These are phyloP conservation scores for Danaus chrysippus DNA, from an alignment of 2,888 invertebrate species.

Conservation along the genomic window DNA sequence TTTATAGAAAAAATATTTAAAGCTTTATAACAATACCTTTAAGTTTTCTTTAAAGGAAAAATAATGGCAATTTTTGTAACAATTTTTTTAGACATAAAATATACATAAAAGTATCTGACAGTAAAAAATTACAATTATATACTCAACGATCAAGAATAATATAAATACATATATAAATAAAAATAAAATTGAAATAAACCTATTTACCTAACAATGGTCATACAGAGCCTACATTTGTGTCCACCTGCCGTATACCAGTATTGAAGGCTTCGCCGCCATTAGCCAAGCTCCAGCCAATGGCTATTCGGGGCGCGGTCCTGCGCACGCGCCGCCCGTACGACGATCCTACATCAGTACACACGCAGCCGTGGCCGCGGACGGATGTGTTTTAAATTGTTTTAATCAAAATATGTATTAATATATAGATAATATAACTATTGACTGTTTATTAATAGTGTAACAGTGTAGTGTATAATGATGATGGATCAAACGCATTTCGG, in stretches of 20 bases:
- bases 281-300: conserved; percentile 55
- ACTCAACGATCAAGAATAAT: no score
- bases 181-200: no score
- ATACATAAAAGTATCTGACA: no score
- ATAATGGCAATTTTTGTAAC: no score
- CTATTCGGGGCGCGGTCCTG: conserved; percentile 56
- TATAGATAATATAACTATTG: conserved; percentile 30
- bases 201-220: conserved; percentile 19
- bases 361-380: conserved; percentile 62
- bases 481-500: conserved; percentile 75
- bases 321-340: conserved; percentile 68
- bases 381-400: conserved; percentile 45
- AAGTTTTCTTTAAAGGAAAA: no score
- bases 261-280: conserved; percentile 66
- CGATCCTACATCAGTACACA: conserved; percentile 58
- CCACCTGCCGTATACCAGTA: conserved; percentile 63
- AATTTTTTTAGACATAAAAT: no score
- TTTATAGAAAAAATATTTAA: no score
- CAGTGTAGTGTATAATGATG: conserved; percentile 69
- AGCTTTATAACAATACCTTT: no score
- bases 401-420: conserved; percentile 43
- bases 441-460: conserved; percentile 34
- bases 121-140: no score
- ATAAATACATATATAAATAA: no score
- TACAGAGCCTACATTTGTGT: conserved; percentile 59